phyloP scores from a whole-genome alignment of 2,797 vertebrate genomes.

The Cynopterus sphinx region DNA sequence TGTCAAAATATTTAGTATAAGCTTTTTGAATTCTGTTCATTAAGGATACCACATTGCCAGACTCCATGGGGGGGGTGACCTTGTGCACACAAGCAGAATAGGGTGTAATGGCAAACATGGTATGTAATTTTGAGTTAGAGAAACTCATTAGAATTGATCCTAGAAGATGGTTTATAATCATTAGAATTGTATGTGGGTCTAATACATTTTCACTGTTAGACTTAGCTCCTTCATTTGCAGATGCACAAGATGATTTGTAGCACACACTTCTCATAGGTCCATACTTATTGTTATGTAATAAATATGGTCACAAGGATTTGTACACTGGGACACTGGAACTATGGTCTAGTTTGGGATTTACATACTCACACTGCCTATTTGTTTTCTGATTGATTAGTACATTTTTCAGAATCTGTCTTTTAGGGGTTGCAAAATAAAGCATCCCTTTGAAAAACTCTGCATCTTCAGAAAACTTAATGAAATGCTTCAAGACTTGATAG shows the following conservation, averaged over 20 bases:
- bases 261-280: not conserved
- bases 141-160: not conserved
- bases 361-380: not conserved
- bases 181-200: not conserved
- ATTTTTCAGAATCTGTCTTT: not conserved
- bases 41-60: not conserved
- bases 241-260: not conserved
- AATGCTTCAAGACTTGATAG: not conserved
- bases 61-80: fast-evolving
- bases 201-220: not conserved
- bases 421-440: not conserved
- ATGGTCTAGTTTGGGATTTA: not conserved
- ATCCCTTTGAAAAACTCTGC: not conserved
- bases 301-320: not conserved
- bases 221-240: not conserved
- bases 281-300: not conserved
- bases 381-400: not conserved
- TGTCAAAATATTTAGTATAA: not conserved
- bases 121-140: not conserved
- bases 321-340: not conserved
- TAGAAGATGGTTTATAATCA: not conserved
- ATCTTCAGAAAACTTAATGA: not conserved
- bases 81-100: not conserved
- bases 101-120: not conserved
- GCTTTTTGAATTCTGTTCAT: not conserved